Evolutionary conservation across 2,797 vertebrate species (phyloP), one percentile per base, ranked within the genome.

Genomic region (Danio jaintianensis): DNA sequence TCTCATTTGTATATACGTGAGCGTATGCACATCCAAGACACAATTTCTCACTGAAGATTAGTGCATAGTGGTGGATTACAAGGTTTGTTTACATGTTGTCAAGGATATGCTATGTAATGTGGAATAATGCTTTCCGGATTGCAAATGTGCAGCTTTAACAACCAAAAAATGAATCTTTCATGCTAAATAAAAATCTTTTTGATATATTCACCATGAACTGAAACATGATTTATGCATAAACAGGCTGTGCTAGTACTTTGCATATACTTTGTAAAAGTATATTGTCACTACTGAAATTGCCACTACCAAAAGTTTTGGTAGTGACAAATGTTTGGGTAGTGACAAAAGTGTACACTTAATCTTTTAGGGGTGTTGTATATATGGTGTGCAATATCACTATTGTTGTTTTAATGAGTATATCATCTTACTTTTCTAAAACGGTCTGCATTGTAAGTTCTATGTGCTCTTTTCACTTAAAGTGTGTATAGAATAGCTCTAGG

Each of bases 31-130:
- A 9, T 63, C 18, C 38, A 63, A 75, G 43, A 42, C 55, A 7
- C 45, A 69, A 84, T 82, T 84, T 82, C 71, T 61, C 66, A 66
- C 20, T 75, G 15, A 59, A 29, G 63, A 79, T 74, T 79, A 68
- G 40, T 38, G 20, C 47, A 42, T 13, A 52, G 22, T 56, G 52
- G 20, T 52, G 50, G 20, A 79, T 79, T 67, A 62, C 42, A 42
- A 45, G 7, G 52, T 52, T 48, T 73, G 53, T 73, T 73, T 70
- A 74, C 52, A 68, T 18, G 5, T 42, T 64, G 50, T 78, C 67
- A 71, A 43, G 38, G 53, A 82, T 20, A 59, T 4, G 45, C n/a
- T 66, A 16, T 18, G 15, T 64, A 77, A 62, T 55, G 55, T 59
- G 64, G 36, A 59, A 40, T 36, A 61, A 59, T 42, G 10, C 18